Conservation (phyloP, 2,888 invertebrate species). For the Odontomyia ornata region DNA sequence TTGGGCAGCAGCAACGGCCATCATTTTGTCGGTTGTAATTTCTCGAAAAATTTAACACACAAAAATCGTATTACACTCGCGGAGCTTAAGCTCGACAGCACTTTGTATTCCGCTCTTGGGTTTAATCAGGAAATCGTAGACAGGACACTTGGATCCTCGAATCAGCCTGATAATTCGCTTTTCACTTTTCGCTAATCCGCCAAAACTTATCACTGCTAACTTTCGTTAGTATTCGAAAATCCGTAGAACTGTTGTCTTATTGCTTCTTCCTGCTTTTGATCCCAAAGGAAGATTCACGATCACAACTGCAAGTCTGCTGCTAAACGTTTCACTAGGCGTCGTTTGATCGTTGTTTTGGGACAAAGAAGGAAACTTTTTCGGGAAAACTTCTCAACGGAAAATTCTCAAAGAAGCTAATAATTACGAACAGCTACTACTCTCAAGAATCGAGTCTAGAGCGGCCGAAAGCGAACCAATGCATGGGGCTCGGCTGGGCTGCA, state of each 20-base stretch:
- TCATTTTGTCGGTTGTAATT: conserved; percentile 65
- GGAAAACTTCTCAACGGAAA: conserved; percentile 12
- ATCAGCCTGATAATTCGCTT: conserved; percentile 32
- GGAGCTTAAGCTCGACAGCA: conserved; percentile 36
- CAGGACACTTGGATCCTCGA: conserved; percentile 31
- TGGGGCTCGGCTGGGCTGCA: conserved; percentile 69
- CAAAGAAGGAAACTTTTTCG: conserved; percentile 43
- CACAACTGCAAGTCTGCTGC: not conserved
- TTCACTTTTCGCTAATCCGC: conserved; percentile 14
- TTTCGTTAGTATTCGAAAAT: not conserved
- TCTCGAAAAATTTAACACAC: conserved; percentile 35
- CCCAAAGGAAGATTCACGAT: conserved; percentile 18
- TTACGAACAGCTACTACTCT: conserved; percentile 64
- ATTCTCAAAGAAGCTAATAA: conserved; percentile 63
- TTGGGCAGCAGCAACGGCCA: conserved; percentile 91
- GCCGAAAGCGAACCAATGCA: conserved; percentile 77
- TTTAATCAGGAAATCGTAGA: not conserved
- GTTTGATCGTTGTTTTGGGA: conserved; percentile 24
- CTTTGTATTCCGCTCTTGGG: conserved; percentile 25
- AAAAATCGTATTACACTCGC: conserved; percentile 35
- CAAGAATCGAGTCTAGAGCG: conserved; percentile 70
- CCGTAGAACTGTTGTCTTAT: conserved; percentile 48
- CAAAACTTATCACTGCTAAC: conserved; percentile 40
- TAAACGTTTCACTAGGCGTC: conserved; percentile 8
- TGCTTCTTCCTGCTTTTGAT: conserved; percentile 39